Evolutionary conservation across 1,140 invertebrate genomes (phyloP).

Genomic region (Chlorops oryzae): DNA sequence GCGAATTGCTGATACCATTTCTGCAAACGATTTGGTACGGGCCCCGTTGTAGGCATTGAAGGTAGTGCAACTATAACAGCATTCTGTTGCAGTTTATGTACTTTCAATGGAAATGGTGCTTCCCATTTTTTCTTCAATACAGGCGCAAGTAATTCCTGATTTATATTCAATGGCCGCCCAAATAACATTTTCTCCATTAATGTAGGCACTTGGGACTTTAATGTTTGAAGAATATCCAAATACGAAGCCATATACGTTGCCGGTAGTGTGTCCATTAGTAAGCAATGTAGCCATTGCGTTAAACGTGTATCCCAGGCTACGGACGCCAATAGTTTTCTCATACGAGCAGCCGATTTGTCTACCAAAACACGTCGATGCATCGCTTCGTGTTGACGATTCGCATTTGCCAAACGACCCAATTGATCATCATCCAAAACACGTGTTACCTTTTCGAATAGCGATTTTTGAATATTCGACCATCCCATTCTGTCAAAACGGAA

Average conservation of each 20-base stretch:
- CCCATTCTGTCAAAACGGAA: conserved; percentile 49
- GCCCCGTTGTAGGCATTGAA: conserved; percentile 51
- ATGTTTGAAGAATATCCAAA: conserved; percentile 71
- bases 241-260: conserved; percentile 66
- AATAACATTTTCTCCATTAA: conserved; percentile 71
- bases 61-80: conserved; percentile 66
- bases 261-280: conserved; percentile 66
- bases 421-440: conserved; percentile 66
- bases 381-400: conserved; percentile 56
- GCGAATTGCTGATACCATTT: conserved; percentile 67
- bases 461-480: conserved; percentile 61
- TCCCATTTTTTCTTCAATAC: conserved; percentile 75
- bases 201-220: conserved; percentile 69
- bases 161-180: conserved; percentile 53
- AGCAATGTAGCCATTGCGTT: conserved; percentile 71
- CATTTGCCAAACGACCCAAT: conserved; percentile 59
- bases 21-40: conserved; percentile 54
- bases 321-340: conserved; percentile 61
- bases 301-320: conserved; percentile 65
- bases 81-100: conserved; percentile 64
- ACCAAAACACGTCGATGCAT: conserved; percentile 61
- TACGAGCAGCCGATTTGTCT: conserved; percentile 63
- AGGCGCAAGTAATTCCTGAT: conserved; percentile 51
- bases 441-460: conserved; percentile 61
- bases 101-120: conserved; percentile 56